Evolutionary conservation across 2,797 vertebrate species (phyloP), one percentile per base, ranked within the genome.

Genomic region (Lacerta bilineata): DNA sequence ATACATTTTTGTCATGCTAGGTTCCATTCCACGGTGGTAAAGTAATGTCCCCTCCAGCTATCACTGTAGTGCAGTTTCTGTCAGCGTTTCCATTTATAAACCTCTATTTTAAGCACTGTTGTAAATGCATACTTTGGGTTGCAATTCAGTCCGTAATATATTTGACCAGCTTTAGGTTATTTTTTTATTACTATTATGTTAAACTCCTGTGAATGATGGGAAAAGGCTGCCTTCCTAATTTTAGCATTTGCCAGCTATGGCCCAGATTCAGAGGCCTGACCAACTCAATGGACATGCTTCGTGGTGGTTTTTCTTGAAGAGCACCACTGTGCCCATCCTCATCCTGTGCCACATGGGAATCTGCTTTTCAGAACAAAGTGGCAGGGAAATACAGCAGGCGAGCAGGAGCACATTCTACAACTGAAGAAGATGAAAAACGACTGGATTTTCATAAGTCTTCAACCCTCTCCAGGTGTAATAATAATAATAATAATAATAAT

Each of bases 1-100:
- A 80, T 0, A 85, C 4, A 85, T 86, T 93, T 93, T 72, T 3
- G 0, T 90, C 61, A 90, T 94, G 83, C 72, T 83, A 88, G 85
- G 18, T 94, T 94, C 92, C 86, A 86, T 95, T 95, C 88, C 91
- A 80, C 10, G 39, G 69, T 72, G 64, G 82, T 91, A 82, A 91
- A 93, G 77, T 92, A 89, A 90, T 88, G 20, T 80, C 86, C 87
- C 80, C 91, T 36, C 55, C 90, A 91, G 78, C n/a, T 85, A 79
- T 86, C 89, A 36, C 88, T 90, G 83, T 82, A 86, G 41, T 88
- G 84, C 59, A 88, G 55, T 91, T 93, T 66, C 13, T 89, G 85
- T 41, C 88, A 90, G 66, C 25, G 84, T 91, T 93, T 94, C 46
- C n/a, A 78, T 93, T 89, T 88, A 79, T 85, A 93, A 93, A 82